phyloP scores from a whole-genome alignment of 2,888 invertebrate species.

The Pilophorus perplexus region DNA sequence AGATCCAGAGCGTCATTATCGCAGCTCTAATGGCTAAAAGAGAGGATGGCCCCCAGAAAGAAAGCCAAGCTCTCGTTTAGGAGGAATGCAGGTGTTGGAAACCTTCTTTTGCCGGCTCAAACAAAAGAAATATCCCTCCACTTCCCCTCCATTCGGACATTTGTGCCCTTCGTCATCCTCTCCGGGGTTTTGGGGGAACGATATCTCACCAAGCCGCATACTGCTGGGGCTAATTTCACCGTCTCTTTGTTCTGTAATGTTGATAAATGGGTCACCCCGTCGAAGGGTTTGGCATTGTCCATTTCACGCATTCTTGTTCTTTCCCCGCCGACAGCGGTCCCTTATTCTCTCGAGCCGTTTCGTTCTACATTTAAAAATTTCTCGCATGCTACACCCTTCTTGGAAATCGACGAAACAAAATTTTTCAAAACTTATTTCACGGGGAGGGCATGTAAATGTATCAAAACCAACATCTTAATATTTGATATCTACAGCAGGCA shows the following conservation, averaged over 20 bases:
- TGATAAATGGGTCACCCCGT: conserved; percentile 18
- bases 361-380: too few relatives aligned
- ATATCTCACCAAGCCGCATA: conserved; percentile 24
- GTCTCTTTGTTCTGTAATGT: conserved; percentile 27
- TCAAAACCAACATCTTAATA: too few relatives aligned
- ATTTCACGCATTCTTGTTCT: conserved; percentile 23
- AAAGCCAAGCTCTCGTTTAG: conserved; percentile 10
- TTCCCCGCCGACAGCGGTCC: too few relatives aligned
- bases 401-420: too few relatives aligned
- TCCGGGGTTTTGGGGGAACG: conserved; percentile 8
- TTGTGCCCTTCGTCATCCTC: background rate
- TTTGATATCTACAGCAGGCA: too few relatives aligned
- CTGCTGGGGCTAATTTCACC: conserved; percentile 16
- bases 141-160: too few relatives aligned
- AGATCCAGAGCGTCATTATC: conserved; percentile 16
- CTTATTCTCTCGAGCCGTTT: too few relatives aligned
- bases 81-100: conserved; percentile 15
- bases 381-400: too few relatives aligned
- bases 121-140: conserved; percentile 14
- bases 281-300: conserved; percentile 15
- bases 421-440: too few relatives aligned
- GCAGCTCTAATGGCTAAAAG: conserved; percentile 18
- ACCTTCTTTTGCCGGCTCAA: conserved; percentile 18
- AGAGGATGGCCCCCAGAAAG: conserved; percentile 12
- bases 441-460: too few relatives aligned